Base-by-base conservation (phyloP, 2,797 vertebrate genomes). In the Dermochelys coriacea region DNA sequence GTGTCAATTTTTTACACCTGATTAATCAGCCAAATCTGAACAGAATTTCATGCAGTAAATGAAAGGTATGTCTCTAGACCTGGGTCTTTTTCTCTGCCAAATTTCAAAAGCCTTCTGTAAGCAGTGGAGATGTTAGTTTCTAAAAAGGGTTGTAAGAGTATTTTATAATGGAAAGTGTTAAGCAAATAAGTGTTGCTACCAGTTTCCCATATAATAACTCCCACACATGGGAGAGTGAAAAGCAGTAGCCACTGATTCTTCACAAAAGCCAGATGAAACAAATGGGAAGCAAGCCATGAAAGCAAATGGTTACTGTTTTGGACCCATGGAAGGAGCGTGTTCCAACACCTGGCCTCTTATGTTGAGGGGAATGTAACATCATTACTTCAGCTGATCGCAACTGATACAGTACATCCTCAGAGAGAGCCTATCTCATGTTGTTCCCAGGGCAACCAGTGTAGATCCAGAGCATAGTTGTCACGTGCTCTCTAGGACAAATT, bases 11-110 rank as follows among this genome's bases (percentile, higher is more conserved):
- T 68, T 68, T 19, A 57, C 61, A 68, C 34, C 18, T 91, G 86
- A 15, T 95, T 77, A 51, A 10, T 29, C 80, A 54, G 27, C 49
- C 74, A 82, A 61, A 78, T 82, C 47, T n/a, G 1, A 37, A 2
- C n/a, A 21, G 75, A 61, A 37, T 68, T 37, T 83, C 23, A 59
- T 19, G 77, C 81, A 47, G n/a, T 34, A 10, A 34, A 52, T 85
- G 50, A 45, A 64, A 41, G 27, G 68, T 29, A 29, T 75, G 5
- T 3, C 41, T 2, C 2, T 52, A 89, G 61, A 54, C 49, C 68
- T 82, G 18, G 59, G 92, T 37, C 52, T 1, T 0, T 1, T 2
- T 75, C 91, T 37, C 23, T 1, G 0, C 74, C 75, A 59, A 11
- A 3, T 49, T 37, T 86, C 86, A 34, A 75, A 89, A 52, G n/a